phyloP scores from a whole-genome alignment of 2,797 vertebrate genomes.

The Lacerta bilineata region DNA sequence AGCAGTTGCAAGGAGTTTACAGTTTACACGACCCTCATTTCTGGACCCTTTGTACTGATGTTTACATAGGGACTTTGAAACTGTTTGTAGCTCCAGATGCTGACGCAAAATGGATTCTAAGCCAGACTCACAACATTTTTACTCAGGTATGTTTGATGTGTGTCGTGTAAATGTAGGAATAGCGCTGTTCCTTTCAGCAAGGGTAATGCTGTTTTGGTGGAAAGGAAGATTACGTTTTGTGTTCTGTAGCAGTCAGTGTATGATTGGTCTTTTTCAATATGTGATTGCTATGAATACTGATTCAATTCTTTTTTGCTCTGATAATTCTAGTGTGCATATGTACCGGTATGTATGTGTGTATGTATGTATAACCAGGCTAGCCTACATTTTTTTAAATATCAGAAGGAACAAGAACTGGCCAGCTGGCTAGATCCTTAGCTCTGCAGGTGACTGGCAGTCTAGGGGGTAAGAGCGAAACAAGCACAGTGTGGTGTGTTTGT shows the following conservation, averaged over 20 bases:
- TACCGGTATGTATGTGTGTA: neutral
- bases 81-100: conserved; percentile 95
- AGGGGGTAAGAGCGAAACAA: too few relatives aligned
- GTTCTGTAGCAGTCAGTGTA: neutral
- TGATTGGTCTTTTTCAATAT: neutral
- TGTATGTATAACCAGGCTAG: neutral
- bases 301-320: neutral
- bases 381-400: neutral
- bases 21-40: conserved; percentile 96
- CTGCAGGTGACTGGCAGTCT: too few relatives aligned
- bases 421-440: too few relatives aligned
- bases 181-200: neutral
- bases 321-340: neutral
- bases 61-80: conserved; percentile 95
- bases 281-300: neutral
- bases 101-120: conserved; percentile 95
- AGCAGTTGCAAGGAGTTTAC: conserved; percentile 96
- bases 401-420: neutral
- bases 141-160: conserved; percentile 88
- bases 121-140: conserved; percentile 97
- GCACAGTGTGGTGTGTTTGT: too few relatives aligned
- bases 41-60: conserved; percentile 97
- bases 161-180: conserved; percentile 2
- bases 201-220: neutral
- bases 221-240: neutral